Percentiles rank a stretch among this genome's conserved stretches.
Conservation (phyloP, 2,888 invertebrate genomes). For the Eupithecia insigniata region DNA sequence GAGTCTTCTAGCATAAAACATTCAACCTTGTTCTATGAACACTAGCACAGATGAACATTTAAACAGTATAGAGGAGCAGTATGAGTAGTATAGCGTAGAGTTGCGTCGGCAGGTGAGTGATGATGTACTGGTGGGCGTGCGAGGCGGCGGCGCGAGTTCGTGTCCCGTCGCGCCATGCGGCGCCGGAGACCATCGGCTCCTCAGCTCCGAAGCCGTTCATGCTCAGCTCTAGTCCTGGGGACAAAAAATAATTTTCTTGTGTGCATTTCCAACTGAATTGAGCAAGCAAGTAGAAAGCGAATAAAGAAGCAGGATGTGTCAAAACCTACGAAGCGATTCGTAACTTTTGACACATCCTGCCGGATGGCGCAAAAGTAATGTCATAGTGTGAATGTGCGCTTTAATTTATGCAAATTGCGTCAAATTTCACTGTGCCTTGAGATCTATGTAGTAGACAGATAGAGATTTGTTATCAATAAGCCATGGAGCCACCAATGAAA, state of each 20-base stretch:
- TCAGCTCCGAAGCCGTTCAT: conserved; percentile 74
- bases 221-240: conserved; percentile 71
- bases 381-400: too few relatives aligned
- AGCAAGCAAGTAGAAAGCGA: not conserved
- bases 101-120: conserved; percentile 70
- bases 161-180: conserved; percentile 74
- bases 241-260: not conserved
- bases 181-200: conserved; percentile 79
- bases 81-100: conserved; percentile 69
- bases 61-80: conserved; percentile 67
- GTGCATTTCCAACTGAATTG: not conserved
- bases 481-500: too few relatives aligned
- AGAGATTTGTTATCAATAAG: too few relatives aligned
- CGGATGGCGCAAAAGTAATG: too few relatives aligned
- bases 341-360: too few relatives aligned
- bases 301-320: not conserved
- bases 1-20: not conserved
- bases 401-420: too few relatives aligned
- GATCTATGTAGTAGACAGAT: too few relatives aligned
- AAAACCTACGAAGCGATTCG: too few relatives aligned
- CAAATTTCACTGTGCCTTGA: too few relatives aligned
- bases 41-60: conserved; percentile 34
- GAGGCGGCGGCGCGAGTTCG: conserved; percentile 70
- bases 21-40: not conserved
- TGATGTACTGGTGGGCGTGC: conserved; percentile 69